These are phyloP conservation scores for Ecliptopera silaceata DNA, from an alignment of 2,888 invertebrate genomes.

Conservation along the genomic window DNA sequence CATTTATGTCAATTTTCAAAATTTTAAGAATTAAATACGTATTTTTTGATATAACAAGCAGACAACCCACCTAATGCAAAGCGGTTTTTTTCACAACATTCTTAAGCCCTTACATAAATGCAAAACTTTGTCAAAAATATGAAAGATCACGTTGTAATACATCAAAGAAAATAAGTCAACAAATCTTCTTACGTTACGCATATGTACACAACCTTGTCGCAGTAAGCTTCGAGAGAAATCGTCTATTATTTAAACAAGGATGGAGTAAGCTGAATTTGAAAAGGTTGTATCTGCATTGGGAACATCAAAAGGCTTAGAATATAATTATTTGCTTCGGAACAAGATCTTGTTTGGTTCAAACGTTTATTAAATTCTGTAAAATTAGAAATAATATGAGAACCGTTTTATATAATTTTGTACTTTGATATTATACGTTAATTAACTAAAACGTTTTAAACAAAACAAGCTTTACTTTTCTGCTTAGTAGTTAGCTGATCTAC, in stretches of 20 bases:
- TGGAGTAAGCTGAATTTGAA: not conserved
- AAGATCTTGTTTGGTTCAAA: not conserved
- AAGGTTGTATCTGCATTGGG: conserved; percentile 11
- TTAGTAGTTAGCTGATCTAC: no score
- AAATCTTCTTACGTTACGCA: conserved; percentile 10
- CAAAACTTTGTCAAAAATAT: conserved; percentile 8
- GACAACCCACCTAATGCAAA: no score
- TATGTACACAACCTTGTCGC: conserved; percentile 3
- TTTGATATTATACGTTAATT: no score
- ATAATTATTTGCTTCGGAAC: conserved; percentile 12
- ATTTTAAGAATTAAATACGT: no score
- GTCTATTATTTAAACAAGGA: not conserved
- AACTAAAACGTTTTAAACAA: no score
- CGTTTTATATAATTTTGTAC: not conserved
- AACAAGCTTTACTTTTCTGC: no score
- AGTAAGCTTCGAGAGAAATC: not conserved
- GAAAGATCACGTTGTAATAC: not conserved
- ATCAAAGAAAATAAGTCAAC: conserved; percentile 17
- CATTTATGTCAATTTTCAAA: no score
- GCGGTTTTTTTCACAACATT: not conserved
- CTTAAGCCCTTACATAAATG: not conserved
- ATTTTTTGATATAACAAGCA: no score
- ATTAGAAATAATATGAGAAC: no score
- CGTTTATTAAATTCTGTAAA: not conserved
- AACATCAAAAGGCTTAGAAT: conserved; percentile 22